A percentile compares a stretch with the other conserved stretches of the same genome.
These are phyloP conservation scores for Gallinago paraguaiae DNA, from an alignment of 2,113 vertebrate genomes.

Conservation along the genomic window DNA sequence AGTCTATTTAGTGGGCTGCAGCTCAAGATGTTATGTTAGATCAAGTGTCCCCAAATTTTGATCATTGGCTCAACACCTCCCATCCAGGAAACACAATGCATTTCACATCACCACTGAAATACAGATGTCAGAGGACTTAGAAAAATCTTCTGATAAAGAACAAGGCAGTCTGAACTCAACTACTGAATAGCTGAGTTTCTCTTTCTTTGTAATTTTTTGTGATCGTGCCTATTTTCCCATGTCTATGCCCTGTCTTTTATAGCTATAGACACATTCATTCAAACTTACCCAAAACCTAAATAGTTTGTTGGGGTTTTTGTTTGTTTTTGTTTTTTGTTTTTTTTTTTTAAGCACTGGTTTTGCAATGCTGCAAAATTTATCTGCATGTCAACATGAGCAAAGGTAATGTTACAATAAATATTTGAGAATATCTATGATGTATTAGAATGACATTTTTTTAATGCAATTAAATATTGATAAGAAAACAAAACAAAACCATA, in stretches of 20 bases:
- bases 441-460: neutral
- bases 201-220: neutral
- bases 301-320: too few species aligned
- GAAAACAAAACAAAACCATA: neutral
- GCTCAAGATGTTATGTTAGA: neutral
- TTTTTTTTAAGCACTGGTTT: neutral
- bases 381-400: neutral
- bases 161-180: neutral
- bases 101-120: neutral
- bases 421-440: neutral
- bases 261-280: neutral
- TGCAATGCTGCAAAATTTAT: neutral
- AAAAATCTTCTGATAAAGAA: neutral
- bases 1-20: conserved; percentile 16
- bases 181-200: neutral
- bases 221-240: neutral
- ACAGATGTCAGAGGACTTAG: neutral
- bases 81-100: neutral
- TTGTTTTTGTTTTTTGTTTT: too few species aligned
- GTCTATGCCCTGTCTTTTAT: neutral
- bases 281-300: neutral
- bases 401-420: neutral
- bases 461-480: neutral
- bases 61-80: neutral
- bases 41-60: neutral